phyloP scores from a whole-genome alignment of 2,113 vertebrate genomes.

The Anhinga rufa region DNA sequence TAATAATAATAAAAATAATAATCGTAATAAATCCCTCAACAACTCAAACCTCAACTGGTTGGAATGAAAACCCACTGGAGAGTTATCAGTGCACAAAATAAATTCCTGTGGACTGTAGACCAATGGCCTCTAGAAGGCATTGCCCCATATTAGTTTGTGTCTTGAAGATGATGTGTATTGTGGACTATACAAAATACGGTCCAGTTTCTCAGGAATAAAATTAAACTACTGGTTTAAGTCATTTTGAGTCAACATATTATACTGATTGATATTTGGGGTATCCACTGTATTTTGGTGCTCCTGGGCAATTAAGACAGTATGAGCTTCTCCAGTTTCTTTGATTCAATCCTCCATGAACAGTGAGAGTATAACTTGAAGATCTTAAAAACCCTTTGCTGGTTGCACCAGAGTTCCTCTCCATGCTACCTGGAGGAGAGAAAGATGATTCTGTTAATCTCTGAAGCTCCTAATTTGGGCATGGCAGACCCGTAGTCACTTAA shows the following conservation, averaged over 20 bases:
- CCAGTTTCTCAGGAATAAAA: not conserved
- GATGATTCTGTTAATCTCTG: not conserved
- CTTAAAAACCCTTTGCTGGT: not conserved
- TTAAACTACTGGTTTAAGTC: not conserved
- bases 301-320: not conserved
- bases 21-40: not conserved
- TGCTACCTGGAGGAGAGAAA: not conserved
- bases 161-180: not conserved
- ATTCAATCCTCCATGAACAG: not conserved
- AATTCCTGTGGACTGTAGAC: not conserved
- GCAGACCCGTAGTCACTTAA: not conserved
- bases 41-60: not conserved
- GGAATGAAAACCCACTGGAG: not conserved
- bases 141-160: not conserved
- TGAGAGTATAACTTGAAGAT: not conserved
- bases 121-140: not conserved
- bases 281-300: not conserved
- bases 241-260: not conserved
- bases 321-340: not conserved
- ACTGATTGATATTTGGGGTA: not conserved
- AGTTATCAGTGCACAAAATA: not conserved
- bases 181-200: not conserved
- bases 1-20: not conserved
- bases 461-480: not conserved
- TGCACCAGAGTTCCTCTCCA: not conserved